These are phyloP conservation scores for Acanthisitta chloris DNA, from an alignment of 2,113 vertebrate species.

Conservation along the genomic window DNA sequence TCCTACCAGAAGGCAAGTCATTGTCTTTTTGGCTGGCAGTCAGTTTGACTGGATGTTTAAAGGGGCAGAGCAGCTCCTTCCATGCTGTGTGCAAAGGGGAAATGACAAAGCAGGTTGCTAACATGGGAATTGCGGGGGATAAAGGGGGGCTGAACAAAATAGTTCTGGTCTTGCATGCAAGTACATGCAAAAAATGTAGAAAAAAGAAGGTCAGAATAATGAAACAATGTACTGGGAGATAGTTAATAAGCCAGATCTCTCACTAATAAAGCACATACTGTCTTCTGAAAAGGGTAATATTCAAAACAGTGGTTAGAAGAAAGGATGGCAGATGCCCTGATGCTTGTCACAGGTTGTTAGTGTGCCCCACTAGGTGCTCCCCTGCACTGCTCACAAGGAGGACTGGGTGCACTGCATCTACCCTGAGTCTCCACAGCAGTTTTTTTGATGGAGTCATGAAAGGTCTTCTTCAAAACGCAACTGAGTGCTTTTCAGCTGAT, in stretches of 20 bases:
- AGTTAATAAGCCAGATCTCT: not conserved
- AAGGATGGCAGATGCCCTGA: not conserved
- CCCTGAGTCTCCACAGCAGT: not conserved
- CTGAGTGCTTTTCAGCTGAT: rapidly evolving
- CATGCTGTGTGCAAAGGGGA: not conserved
- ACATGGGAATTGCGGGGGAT: rapidly evolving
- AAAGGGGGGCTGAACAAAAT: not conserved
- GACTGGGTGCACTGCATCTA: not conserved
- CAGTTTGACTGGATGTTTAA: constrained; percentile 13
- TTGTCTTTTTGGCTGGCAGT: not conserved
- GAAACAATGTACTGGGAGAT: not conserved
- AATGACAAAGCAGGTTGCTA: not conserved
- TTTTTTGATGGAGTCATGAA: not conserved
- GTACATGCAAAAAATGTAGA: not conserved
- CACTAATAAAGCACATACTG: not conserved
- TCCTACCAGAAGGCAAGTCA: not conserved
- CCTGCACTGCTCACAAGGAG: rapidly evolving
- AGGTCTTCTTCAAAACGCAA: not conserved
- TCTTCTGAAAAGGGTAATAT: not conserved
- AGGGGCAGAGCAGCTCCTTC: not conserved
- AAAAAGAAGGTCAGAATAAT: not conserved
- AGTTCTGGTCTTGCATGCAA: not conserved
- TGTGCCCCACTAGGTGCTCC: rapidly evolving
- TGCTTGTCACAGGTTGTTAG: not conserved
- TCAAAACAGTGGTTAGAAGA: not conserved